Conservation (phyloP, 2,888 invertebrate species). For the Cryptocheilus praepositus region DNA sequence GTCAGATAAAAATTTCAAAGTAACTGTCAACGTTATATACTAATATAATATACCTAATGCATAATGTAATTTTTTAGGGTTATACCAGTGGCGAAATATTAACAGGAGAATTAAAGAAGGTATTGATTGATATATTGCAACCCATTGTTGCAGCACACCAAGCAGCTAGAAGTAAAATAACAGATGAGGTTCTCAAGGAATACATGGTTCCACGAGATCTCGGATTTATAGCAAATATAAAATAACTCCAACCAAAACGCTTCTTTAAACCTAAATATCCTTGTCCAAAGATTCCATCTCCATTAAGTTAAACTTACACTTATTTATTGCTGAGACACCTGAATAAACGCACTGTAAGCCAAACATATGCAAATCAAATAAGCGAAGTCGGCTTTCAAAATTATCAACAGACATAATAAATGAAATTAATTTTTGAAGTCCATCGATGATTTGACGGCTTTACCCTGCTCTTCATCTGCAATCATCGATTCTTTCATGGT, state of each 20-base stretch:
- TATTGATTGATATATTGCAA: constrained; percentile 87
- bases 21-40: no score
- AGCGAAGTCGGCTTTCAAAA: background rate
- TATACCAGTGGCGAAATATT: constrained; percentile 92
- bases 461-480: no score
- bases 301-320: constrained; percentile 37
- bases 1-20: background rate
- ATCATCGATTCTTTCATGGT: no score
- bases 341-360: constrained; percentile 8
- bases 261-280: constrained; percentile 16
- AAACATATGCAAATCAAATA: background rate
- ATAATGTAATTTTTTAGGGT: constrained; percentile 76
- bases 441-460: no score
- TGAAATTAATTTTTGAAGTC: constrained; percentile 36
- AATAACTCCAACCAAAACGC: constrained; percentile 27
- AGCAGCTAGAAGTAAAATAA: constrained; percentile 84
- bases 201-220: constrained; percentile 91
- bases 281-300: constrained; percentile 10
- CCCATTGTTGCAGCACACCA: constrained; percentile 90
- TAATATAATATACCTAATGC: background rate
- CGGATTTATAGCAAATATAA: constrained; percentile 74
- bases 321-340: constrained; percentile 41
- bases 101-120: constrained; percentile 95
- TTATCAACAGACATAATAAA: constrained; percentile 18
- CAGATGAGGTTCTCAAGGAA: constrained; percentile 88